Percentiles rank a stretch among this genome's conserved stretches.
Evolutionary conservation across 1,140 invertebrate species (phyloP).

Genomic region (Plodia interpunctella): DNA sequence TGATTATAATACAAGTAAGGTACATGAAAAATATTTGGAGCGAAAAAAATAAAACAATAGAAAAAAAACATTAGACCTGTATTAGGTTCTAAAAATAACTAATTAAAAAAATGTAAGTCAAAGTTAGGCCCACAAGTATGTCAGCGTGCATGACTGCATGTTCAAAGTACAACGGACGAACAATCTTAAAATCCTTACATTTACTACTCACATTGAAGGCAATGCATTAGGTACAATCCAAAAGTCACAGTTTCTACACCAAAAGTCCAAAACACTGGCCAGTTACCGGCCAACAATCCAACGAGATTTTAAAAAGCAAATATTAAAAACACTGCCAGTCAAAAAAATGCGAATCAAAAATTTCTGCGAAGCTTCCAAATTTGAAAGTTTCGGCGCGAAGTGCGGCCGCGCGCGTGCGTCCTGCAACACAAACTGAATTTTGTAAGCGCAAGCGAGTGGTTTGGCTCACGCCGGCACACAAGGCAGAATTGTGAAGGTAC

Average conservation of each 20-base stretch:
- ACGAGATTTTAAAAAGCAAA: slow-evolving; percentile 19
- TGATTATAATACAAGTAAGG: slow-evolving; percentile 50
- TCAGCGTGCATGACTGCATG: slow-evolving; percentile 9
- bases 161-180: slow-evolving; percentile 56
- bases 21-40: slow-evolving; percentile 19
- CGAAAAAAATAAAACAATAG: slow-evolving; percentile 25
- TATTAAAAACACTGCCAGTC: slow-evolving; percentile 19
- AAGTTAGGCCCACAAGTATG: slow-evolving; percentile 11
- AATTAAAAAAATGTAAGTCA: slow-evolving; percentile 9
- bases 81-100: neutral
- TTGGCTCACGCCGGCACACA: slow-evolving; percentile 32
- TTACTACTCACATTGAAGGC: slow-evolving; percentile 65
- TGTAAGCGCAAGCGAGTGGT: slow-evolving; percentile 63
- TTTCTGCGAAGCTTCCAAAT: slow-evolving; percentile 45
- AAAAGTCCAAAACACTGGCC: slow-evolving; percentile 25
- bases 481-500: slow-evolving; percentile 63
- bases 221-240: slow-evolving; percentile 66
- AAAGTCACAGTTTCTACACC: slow-evolving; percentile 38
- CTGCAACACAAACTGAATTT: slow-evolving; percentile 69
- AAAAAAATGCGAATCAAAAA: slow-evolving; percentile 26
- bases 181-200: slow-evolving; percentile 54
- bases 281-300: slow-evolving; percentile 27
- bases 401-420: slow-evolving; percentile 65
- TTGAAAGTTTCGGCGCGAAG: slow-evolving; percentile 64
- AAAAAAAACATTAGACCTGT: slow-evolving; percentile 18